phyloP scores from a whole-genome alignment of 2,888 invertebrate genomes.

The Heliothis peltigera region DNA sequence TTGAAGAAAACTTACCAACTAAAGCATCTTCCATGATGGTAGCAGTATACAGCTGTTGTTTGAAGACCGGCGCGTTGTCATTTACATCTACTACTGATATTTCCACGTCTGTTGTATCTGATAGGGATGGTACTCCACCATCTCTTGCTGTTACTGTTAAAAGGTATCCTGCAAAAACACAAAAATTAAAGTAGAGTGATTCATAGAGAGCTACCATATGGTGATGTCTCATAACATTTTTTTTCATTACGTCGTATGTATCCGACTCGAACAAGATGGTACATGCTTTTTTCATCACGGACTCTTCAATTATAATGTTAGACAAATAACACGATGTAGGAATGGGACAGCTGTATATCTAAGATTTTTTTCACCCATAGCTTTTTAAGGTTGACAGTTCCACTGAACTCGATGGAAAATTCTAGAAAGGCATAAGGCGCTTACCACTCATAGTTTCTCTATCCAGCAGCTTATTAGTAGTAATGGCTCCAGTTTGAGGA shows the following conservation, averaged over 20 bases:
- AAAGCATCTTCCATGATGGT: conserved; percentile 96
- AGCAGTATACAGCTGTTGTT: conserved; percentile 94
- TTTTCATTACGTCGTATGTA: background rate
- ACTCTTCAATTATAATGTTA: background rate
- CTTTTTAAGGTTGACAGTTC: background rate
- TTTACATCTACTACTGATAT: conserved; percentile 98
- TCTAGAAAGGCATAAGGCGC: background rate
- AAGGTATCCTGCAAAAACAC: conserved; percentile 91
- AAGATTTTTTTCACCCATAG: too few relatives aligned
- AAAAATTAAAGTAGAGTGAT: too few relatives aligned
- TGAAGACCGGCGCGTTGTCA: conserved; percentile 97
- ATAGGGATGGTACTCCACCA: conserved; percentile 96
- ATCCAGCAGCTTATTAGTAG: conserved; percentile 95
- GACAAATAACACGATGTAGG: background rate
- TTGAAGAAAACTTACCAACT: conserved; percentile 89
- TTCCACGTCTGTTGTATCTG: conserved; percentile 98
- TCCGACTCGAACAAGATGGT: background rate
- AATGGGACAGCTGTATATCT: too few relatives aligned
- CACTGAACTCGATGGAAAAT: background rate
- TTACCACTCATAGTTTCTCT: conserved; percentile 93
- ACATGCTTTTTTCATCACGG: background rate
- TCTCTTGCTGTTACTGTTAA: conserved; percentile 98
- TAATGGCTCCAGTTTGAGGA: conserved; percentile 97
- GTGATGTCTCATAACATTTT: too few relatives aligned
- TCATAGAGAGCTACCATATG: too few relatives aligned